phyloP scores from a whole-genome alignment of 2,113 vertebrate genomes.

The Forbesichthys agassizii region DNA sequence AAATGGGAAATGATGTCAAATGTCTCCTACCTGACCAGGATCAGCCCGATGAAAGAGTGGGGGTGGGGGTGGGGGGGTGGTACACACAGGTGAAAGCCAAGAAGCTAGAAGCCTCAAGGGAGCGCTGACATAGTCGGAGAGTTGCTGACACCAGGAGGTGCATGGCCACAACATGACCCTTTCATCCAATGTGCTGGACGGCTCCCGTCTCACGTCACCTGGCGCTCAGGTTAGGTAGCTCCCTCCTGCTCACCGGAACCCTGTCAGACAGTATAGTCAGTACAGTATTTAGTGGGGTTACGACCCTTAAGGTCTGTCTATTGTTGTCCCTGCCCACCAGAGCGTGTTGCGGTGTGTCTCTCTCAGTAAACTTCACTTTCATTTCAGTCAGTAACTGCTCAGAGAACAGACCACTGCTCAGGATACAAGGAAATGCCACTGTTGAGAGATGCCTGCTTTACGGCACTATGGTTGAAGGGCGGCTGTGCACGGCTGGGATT shows the following conservation, averaged over 20 bases:
- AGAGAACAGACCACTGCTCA: constrained; percentile 49
- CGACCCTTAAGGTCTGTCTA: constrained; percentile 53
- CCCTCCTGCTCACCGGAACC: constrained; percentile 34
- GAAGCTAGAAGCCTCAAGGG: constrained; percentile 52
- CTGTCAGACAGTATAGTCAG: constrained; percentile 60
- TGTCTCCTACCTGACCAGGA: constrained; percentile 36
- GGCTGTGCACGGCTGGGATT: constrained; percentile 26
- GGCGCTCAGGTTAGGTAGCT: constrained; percentile 14
- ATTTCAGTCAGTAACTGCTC: constrained; percentile 50
- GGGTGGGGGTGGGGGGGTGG: too few species aligned
- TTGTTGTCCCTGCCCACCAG: constrained; percentile 53
- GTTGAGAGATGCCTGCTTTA: constrained; percentile 56
- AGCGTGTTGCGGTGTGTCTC: constrained; percentile 46
- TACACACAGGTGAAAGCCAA: constrained; percentile 53
- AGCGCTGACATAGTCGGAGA: constrained; percentile 62
- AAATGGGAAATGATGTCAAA: constrained; percentile 59
- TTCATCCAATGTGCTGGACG: constrained; percentile 66
- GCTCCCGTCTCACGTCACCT: constrained; percentile 51
- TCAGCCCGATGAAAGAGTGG: constrained; percentile 21
- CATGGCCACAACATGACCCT: constrained; percentile 52
- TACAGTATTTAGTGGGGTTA: constrained; percentile 66
- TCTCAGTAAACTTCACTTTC: constrained; percentile 73
- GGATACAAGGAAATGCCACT: constrained; percentile 70
- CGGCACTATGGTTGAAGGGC: constrained; percentile 29
- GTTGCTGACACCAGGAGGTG: constrained; percentile 36